Evolutionary conservation across 2,888 invertebrate genomes (phyloP), one percentile per base, ranked within the genome.

Genomic region (Eumerus sabulonum): DNA sequence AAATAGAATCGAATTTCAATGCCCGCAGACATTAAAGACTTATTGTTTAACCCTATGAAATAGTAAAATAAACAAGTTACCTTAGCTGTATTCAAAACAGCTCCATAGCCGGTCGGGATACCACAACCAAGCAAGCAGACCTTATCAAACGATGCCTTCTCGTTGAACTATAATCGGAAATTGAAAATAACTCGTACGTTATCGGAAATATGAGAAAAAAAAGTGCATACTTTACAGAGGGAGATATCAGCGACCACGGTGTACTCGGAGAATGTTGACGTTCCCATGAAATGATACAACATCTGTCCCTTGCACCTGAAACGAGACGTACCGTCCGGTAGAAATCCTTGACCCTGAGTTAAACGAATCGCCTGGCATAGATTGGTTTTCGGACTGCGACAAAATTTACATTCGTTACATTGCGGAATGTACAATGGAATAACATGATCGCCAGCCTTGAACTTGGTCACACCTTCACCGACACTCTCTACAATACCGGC

Each of bases 401-500:
- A 99, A 89, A 97, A 99, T 88, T 98, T 97, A 90, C 99, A 99
- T 16, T 96, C 94, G 27, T 94, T 92, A 89, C 99, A 99, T 90
- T 99, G 98, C 0, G 99, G 99, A 73, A 98, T 94, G 86, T 99
- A 99, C 19, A 98, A 89, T 0, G 99, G 98, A 81, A 99, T 93
- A n/a, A 99, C 99, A 90, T 98, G 97, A 88, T 99, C 99, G 87
- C 98, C 98, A 40, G 94, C 91, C 85, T 95, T 92, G 42, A 98
- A 94, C 56, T 93, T 92, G 0, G 94, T 96, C 0, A 98, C 98
- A 14, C 95, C 96, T 85, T 95, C 94, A 0, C 99, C 99, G 54
- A 99, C 92, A 88, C 98, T 98, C 89, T 98, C 99, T n/a, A 99
- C 98, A 84, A 98, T 92, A 40, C 98, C 98, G 66, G 93, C 94